These are phyloP conservation scores for Lichenostomus cassidix DNA, from an alignment of 2,113 vertebrate species.

Conservation along the genomic window DNA sequence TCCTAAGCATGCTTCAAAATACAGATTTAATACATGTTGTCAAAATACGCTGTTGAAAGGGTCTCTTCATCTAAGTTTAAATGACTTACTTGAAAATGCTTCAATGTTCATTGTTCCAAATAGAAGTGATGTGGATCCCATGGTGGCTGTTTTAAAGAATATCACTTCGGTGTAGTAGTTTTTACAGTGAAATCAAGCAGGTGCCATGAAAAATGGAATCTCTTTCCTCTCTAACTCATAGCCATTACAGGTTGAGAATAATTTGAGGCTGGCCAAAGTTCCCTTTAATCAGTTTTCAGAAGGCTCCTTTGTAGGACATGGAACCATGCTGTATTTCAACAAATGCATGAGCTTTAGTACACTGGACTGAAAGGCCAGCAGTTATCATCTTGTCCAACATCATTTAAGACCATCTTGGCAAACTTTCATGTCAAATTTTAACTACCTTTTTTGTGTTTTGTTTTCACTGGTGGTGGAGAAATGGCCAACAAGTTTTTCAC, in stretches of 20 bases:
- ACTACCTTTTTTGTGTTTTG: not conserved
- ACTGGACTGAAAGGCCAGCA: not conserved
- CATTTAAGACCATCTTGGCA: not conserved
- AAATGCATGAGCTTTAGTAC: not conserved
- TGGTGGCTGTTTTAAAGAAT: not conserved
- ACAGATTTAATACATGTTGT: not conserved
- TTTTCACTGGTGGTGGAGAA: not conserved
- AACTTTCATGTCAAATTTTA: not conserved
- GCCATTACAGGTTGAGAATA: not conserved
- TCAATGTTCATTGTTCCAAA: not conserved
- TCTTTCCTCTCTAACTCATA: not conserved
- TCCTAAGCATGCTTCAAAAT: not conserved
- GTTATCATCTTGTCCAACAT: not conserved
- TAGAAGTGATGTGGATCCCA: not conserved
- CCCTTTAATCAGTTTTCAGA: not conserved
- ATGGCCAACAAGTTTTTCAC: not conserved
- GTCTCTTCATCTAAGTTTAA: not conserved
- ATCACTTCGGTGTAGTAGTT: not conserved
- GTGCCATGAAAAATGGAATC: not conserved
- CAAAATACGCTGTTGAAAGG: not conserved
- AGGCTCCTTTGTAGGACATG: not conserved
- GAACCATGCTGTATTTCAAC: not conserved
- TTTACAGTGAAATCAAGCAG: not conserved
- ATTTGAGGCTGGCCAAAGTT: conserved; percentile 24
- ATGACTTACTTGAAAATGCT: not conserved